Percentiles rank a stretch among this genome's conserved stretches.
phyloP scores from a whole-genome alignment of 2,113 vertebrate genomes.

The Neomonachus schauinslandi region DNA sequence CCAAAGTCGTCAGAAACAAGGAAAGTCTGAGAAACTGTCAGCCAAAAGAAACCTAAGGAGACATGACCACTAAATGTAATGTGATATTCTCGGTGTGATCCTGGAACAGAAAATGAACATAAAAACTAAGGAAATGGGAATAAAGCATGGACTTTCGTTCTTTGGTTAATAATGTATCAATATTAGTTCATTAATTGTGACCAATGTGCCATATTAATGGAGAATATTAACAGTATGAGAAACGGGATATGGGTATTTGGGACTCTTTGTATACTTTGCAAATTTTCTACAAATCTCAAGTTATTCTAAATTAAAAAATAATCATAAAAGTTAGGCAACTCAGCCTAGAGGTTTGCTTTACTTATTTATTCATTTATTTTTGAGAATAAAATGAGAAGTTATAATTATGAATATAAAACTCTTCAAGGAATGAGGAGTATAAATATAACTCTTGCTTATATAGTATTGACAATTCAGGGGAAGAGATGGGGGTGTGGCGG shows the following conservation, averaged over 20 bases:
- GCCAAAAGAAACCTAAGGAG: neutral
- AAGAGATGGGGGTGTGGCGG: neutral
- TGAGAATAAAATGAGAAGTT: neutral
- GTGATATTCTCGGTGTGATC: neutral
- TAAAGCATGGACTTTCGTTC: neutral
- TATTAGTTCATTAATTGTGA: neutral
- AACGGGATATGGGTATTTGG: neutral
- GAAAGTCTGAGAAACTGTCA: neutral
- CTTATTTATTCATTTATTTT: neutral
- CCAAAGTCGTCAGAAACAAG: neutral
- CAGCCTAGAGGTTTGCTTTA: neutral
- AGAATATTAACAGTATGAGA: neutral
- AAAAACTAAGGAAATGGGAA: neutral
- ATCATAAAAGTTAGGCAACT: neutral
- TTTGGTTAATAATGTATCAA: neutral
- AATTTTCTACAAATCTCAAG: neutral
- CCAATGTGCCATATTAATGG: neutral
- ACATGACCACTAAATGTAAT: neutral
- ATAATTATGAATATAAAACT: neutral
- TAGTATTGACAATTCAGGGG: neutral
- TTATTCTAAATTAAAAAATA: neutral
- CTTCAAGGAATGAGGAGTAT: neutral
- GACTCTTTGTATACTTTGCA: neutral
- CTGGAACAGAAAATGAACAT: neutral
- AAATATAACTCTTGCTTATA: neutral